Evolutionary conservation across 30 jellyfish, hydroid and myxozoan species (phyloP).

Genomic region (Aurelia aurita): DNA sequence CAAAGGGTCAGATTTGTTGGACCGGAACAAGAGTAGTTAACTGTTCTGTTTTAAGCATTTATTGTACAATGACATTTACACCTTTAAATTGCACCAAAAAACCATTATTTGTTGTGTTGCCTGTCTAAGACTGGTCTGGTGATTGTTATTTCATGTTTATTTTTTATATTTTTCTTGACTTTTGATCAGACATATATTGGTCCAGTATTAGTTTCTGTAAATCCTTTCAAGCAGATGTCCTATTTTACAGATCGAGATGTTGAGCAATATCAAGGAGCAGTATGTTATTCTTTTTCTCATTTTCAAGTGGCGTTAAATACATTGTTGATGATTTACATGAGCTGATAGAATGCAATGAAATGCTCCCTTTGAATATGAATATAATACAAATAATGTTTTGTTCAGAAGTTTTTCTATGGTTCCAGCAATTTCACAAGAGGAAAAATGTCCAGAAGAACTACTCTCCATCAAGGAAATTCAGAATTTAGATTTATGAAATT

Average conservation of each 20-base stretch:
- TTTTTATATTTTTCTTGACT: conserved; percentile 14
- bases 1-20: too few relatives aligned
- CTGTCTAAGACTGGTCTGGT: too few relatives aligned
- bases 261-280: conserved; percentile 98
- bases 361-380: neutral
- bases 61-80: too few relatives aligned
- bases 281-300: conserved; percentile 29
- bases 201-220: conserved; percentile 99
- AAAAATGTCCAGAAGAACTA: too few relatives aligned
- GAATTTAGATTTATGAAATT: too few relatives aligned
- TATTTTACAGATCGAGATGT: conserved; percentile 97
- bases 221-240: conserved; percentile 97
- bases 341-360: neutral
- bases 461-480: too few relatives aligned
- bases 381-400: neutral
- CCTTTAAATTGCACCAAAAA: too few relatives aligned
- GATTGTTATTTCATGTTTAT: neutral
- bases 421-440: too few relatives aligned
- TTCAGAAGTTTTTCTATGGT: neutral
- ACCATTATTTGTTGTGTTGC: too few relatives aligned
- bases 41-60: too few relatives aligned
- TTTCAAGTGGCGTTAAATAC: neutral
- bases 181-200: conserved; percentile 93
- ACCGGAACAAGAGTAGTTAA: too few relatives aligned
- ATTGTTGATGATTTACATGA: neutral